These are phyloP conservation scores for Meteorus cinctellus DNA, from an alignment of 2,888 invertebrate species.

Conservation along the genomic window DNA sequence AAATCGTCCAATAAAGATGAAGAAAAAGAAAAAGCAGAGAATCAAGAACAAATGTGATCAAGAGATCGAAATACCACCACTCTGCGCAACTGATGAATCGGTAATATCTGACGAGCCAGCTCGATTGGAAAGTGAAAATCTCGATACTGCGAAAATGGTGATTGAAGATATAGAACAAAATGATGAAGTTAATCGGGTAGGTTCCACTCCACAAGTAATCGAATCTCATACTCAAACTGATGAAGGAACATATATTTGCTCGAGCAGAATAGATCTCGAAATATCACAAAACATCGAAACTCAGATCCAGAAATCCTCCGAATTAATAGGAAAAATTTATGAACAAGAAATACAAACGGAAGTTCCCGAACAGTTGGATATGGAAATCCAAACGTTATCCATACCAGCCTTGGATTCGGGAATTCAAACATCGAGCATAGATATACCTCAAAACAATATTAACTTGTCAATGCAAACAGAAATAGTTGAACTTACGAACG, in stretches of 20 bases:
- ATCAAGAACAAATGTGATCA: conserved; percentile 75
- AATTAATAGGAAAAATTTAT: conserved; percentile 69
- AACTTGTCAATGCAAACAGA: conserved; percentile 74
- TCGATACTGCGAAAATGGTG: not conserved
- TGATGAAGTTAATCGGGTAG: not conserved
- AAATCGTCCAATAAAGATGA: conserved; percentile 72
- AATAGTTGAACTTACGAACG: conserved; percentile 70
- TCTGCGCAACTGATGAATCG: conserved; percentile 65
- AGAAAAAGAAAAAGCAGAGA: conserved; percentile 73
- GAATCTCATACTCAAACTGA: conserved; percentile 64
- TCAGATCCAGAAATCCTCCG: conserved; percentile 78
- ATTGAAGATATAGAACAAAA: conserved; percentile 32
- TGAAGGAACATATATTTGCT: conserved; percentile 57
- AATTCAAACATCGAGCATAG: conserved; percentile 57
- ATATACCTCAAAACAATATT: conserved; percentile 71
- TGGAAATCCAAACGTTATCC: conserved; percentile 78
- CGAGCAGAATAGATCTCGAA: conserved; percentile 54
- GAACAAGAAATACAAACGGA: conserved; percentile 74
- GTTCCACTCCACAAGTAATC: conserved; percentile 57
- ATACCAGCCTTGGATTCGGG: conserved; percentile 75
- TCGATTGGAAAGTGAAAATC: not conserved
- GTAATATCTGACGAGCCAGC: conserved; percentile 72
- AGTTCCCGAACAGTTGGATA: conserved; percentile 72
- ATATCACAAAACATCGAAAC: conserved; percentile 51
- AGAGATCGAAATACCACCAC: conserved; percentile 73